phyloP scores from a whole-genome alignment of 2,113 vertebrate species.

The Serilophus lunatus region DNA sequence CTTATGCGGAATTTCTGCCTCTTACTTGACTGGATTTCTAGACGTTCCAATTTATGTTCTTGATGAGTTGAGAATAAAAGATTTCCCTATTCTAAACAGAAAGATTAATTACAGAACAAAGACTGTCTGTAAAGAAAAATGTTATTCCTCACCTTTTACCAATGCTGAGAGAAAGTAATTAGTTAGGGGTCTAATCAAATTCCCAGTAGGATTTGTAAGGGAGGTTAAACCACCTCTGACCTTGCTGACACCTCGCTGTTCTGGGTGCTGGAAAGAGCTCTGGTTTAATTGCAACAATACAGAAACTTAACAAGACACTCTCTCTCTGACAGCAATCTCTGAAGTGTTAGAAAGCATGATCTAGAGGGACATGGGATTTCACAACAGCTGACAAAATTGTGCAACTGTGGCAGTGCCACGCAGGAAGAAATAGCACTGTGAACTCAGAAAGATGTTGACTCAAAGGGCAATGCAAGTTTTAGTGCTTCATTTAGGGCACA shows the following conservation, averaged over 20 bases:
- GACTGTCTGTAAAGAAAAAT: slow-evolving; percentile 13
- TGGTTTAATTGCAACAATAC: not conserved
- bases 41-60: slow-evolving; percentile 37
- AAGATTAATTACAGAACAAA: slow-evolving; percentile 54
- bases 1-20: slow-evolving; percentile 11
- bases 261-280: not conserved
- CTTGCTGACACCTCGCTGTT: not conserved
- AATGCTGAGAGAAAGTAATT: not conserved
- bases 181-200: not conserved
- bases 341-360: not conserved
- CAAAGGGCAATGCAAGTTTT: not conserved
- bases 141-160: not conserved
- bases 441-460: not conserved
- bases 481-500: not conserved
- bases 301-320: not conserved
- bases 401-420: not conserved
- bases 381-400: not conserved
- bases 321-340: not conserved
- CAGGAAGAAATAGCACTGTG: not conserved
- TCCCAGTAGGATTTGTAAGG: not conserved
- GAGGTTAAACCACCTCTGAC: not conserved
- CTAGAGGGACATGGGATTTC: not conserved
- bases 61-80: slow-evolving; percentile 31
- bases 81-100: slow-evolving; percentile 2
- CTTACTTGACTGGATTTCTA: slow-evolving; percentile 14